Conservation (phyloP, 1,140 invertebrate species). For the Lysiphlebus fabarum region DNA sequence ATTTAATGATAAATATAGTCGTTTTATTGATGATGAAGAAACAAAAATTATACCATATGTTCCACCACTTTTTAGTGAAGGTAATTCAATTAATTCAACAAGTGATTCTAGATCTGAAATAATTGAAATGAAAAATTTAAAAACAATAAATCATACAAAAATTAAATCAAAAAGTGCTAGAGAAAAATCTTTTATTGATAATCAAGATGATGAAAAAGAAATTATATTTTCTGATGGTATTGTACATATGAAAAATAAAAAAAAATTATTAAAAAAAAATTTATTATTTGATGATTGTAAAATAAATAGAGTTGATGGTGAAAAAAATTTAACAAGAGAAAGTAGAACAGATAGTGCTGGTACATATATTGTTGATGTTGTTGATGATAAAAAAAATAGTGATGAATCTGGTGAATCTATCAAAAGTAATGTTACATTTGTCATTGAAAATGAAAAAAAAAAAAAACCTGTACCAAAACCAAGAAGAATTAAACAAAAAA, state of each 20-base stretch:
- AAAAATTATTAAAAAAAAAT: constrained; percentile 13
- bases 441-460: constrained; percentile 39
- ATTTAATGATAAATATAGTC: background rate
- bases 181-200: background rate
- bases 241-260: background rate
- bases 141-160: background rate
- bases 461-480: constrained; percentile 32
- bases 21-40: background rate
- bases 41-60: constrained; percentile 10
- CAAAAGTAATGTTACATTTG: constrained; percentile 44
- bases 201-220: constrained; percentile 20
- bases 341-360: constrained; percentile 34
- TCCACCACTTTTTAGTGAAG: constrained; percentile 13
- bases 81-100: constrained; percentile 7
- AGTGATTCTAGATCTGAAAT: constrained; percentile 7
- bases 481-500: constrained; percentile 22
- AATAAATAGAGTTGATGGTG: constrained; percentile 4
- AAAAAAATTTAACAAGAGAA: constrained; percentile 2
- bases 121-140: constrained; percentile 16
- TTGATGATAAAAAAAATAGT: constrained; percentile 24
- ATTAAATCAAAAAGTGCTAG: constrained; percentile 29
- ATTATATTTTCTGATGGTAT: constrained; percentile 33
- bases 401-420: constrained; percentile 31
- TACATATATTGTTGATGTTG: constrained; percentile 41
- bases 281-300: constrained; percentile 21